These are phyloP conservation scores for Diaprepes abbreviatus DNA, from an alignment of 2,888 invertebrate species.

Conservation along the genomic window DNA sequence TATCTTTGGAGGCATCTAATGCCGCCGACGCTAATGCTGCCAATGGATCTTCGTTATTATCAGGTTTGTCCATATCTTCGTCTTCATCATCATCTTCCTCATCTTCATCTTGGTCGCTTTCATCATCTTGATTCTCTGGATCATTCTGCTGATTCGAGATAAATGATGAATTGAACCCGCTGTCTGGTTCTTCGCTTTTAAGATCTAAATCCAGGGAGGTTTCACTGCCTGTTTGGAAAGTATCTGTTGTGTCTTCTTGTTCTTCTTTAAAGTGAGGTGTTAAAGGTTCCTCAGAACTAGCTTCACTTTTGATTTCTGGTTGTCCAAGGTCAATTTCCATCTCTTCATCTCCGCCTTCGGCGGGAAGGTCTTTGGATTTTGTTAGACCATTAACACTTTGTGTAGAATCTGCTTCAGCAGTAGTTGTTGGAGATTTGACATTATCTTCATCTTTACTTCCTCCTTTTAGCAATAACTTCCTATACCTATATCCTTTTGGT, in stretches of 20 bases:
- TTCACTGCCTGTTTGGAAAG: conserved; percentile 17
- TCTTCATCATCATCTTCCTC: conserved; percentile 28
- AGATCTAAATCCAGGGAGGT: conserved; percentile 48
- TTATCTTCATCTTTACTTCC: conserved; percentile 63
- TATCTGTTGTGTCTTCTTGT: conserved; percentile 11
- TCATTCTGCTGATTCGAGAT: conserved; percentile 39
- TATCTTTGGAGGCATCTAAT: conserved; percentile 65
- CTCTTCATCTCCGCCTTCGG: conserved; percentile 17
- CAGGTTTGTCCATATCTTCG: conserved; percentile 31
- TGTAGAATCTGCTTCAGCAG: conserved; percentile 59
- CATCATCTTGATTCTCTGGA: conserved; percentile 43
- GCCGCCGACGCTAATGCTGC: conserved; percentile 69
- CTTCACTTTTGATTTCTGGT: conserved; percentile 42
- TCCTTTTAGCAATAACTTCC: conserved; percentile 61
- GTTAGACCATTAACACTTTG: conserved; percentile 44
- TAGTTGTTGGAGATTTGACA: conserved; percentile 54
- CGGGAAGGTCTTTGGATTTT: conserved; percentile 35
- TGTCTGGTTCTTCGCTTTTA: conserved; percentile 52
- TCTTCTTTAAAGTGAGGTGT: conserved; percentile 20
- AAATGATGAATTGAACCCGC: conserved; percentile 52
- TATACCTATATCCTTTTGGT: conserved; percentile 53
- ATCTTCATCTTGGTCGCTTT: conserved; percentile 48
- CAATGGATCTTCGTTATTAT: conserved; percentile 37
- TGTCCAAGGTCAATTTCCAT: conserved; percentile 38
- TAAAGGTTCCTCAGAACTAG: conserved; percentile 13